These are phyloP conservation scores for Enteromius argenteus DNA, from an alignment of 2,797 vertebrate genomes.

Conservation along the genomic window DNA sequence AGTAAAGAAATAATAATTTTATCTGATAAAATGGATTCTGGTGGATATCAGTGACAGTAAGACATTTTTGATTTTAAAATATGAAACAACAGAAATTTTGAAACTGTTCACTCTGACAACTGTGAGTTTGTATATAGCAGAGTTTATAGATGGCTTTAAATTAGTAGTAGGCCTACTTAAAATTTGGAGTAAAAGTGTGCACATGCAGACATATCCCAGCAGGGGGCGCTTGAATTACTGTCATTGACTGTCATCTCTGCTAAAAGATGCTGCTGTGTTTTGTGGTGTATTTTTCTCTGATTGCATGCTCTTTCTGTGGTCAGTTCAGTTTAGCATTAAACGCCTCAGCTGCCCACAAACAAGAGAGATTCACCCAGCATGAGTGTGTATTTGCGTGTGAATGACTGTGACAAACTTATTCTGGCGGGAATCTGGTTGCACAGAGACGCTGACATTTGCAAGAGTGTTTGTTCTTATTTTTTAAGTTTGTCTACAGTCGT, in stretches of 20 bases:
- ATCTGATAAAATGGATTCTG: not conserved
- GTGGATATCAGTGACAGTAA: not conserved
- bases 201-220: conserved; percentile 63
- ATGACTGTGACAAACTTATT: conserved; percentile 7
- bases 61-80: not conserved
- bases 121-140: not conserved
- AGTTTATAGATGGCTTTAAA: not conserved
- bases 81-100: not conserved
- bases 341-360: not conserved
- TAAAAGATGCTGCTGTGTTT: conserved; percentile 9
- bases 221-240: conserved; percentile 72
- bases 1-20: not conserved
- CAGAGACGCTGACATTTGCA: conserved; percentile 1
- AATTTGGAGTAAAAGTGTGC: not conserved
- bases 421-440: not conserved
- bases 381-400: conserved; percentile 5
- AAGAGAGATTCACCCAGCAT: conserved; percentile 2
- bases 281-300: not conserved
- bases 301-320: conserved; percentile 11
- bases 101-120: not conserved
- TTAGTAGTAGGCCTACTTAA: not conserved
- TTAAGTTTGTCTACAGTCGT: not conserved
- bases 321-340: conserved; percentile 15
- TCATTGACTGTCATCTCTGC: conserved; percentile 31
- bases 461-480: conserved; percentile 7